Evolutionary conservation across 2,797 vertebrate genomes (phyloP).

Genomic region (Microchirus variegatus): DNA sequence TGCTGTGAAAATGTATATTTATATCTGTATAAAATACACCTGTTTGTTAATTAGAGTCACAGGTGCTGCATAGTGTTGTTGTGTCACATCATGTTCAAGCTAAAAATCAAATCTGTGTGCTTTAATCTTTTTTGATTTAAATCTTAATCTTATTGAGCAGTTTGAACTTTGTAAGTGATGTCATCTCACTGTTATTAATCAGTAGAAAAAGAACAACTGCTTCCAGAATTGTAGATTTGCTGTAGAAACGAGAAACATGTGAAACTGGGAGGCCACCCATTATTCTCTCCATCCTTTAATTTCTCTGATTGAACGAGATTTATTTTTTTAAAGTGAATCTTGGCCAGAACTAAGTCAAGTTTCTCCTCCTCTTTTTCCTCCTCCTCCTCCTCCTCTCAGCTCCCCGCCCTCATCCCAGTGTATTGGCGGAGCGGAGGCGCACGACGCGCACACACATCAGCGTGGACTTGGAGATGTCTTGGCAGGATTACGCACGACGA

Average conservation of each 20-base stretch:
- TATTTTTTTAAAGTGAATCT: slow-evolving; percentile 2
- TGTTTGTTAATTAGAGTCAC: too few species aligned
- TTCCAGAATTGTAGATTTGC: not conserved
- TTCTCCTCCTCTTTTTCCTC: slow-evolving; percentile 33
- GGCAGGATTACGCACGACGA: slow-evolving; percentile 61
- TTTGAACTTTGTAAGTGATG: too few species aligned
- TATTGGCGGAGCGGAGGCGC: slow-evolving; percentile 28
- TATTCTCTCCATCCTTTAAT: not conserved
- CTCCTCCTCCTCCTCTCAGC: slow-evolving; percentile 12
- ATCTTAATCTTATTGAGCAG: too few species aligned
- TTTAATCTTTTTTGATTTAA: too few species aligned
- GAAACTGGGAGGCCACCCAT: not conserved
- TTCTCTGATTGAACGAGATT: not conserved
- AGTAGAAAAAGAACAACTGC: not conserved
- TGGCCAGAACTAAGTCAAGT: slow-evolving; percentile 27
- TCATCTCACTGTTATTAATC: not conserved
- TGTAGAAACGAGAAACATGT: slow-evolving; percentile 2
- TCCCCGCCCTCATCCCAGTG: slow-evolving; percentile 48
- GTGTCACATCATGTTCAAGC: too few species aligned
- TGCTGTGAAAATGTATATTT: too few species aligned
- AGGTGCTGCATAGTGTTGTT: too few species aligned
- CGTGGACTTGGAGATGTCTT: slow-evolving; percentile 65
- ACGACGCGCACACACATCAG: slow-evolving; percentile 48
- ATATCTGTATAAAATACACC: too few species aligned
- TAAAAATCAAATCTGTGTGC: too few species aligned